Evolutionary conservation across 2,797 vertebrate genomes (phyloP).

Genomic region (Euphonia xanthogaster): DNA sequence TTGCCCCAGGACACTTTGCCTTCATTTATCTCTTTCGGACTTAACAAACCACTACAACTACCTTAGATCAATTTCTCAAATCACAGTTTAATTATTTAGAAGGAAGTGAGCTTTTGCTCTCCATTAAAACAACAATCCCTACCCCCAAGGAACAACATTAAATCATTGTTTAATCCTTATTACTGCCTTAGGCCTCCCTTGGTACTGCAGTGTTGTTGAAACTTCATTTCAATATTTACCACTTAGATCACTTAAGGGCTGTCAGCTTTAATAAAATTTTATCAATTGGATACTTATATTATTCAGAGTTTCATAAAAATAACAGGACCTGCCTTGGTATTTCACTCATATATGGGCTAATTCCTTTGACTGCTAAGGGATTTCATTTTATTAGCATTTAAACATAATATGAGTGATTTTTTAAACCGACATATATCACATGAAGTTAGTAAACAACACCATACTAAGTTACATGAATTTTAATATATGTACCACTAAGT

Average conservation of each 20-base stretch:
- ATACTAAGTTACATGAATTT: background rate
- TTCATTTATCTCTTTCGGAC: slow-evolving; percentile 77
- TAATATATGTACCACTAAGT: background rate
- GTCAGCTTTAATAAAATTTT: slow-evolving; percentile 86
- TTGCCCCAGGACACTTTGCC: slow-evolving; percentile 70
- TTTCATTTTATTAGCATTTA: slow-evolving; percentile 77
- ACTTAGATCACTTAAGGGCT: slow-evolving; percentile 87
- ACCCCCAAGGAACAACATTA: slow-evolving; percentile 69
- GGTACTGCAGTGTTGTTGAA: slow-evolving; percentile 69
- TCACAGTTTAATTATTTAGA: slow-evolving; percentile 83
- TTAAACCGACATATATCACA: background rate
- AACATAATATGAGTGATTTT: slow-evolving; percentile 45
- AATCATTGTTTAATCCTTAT: slow-evolving; percentile 82
- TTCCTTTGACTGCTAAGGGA: slow-evolving; percentile 75
- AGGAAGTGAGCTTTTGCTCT: slow-evolving; percentile 69
- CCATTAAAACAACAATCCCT: slow-evolving; percentile 64
- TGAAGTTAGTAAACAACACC: slow-evolving; percentile 5
- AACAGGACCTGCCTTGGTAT: slow-evolving; percentile 75
- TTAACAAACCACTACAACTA: slow-evolving; percentile 80
- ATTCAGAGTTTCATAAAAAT: slow-evolving; percentile 82
- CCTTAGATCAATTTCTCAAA: slow-evolving; percentile 74
- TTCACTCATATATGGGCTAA: slow-evolving; percentile 74
- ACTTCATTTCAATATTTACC: slow-evolving; percentile 87
- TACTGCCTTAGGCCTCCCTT: slow-evolving; percentile 72
- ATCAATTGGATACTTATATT: slow-evolving; percentile 86